Base-by-base conservation (phyloP, 2,797 vertebrate genomes). In the Falco concolor region DNA sequence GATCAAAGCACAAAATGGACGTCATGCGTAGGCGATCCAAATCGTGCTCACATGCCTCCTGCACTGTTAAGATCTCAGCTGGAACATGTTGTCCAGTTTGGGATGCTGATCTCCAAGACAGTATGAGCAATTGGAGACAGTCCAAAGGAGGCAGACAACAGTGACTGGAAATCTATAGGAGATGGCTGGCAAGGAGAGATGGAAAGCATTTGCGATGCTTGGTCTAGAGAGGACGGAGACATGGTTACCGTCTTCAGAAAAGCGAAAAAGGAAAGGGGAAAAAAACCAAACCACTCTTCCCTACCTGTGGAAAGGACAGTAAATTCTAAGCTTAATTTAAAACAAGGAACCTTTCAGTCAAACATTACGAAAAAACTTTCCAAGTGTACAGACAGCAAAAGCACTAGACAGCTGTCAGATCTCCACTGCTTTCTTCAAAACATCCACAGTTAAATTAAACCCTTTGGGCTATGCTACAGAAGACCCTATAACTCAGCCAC, bases 151-250 rank as follows among this genome's bases (percentile, higher is more conserved):
- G 68, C 87, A 95, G 90, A 92, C 81, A 87, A 34, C 60, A 68
- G 60, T 70, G 75, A 90, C 81, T 92, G 84, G 81, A 95, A 95
- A 92, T 97, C 92, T 91, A 75, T 77, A 95, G 89, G 84, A 96
- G 61, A 72, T 38, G 38, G 87, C 4, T 89, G 87, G 81, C 86
- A 91, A 85, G 79, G 60, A 91, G 53, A 90, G 45, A 32, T 34
- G 34, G 78, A 84, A 87, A 93, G 64, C 54, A 84, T 63, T 90
- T 84, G 54, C 49, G 74, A 34, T 65, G 77, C 77, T 94, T 28
- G 13, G n/a, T 42, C 63, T 63, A 59, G 53, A 90, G 77, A 88
- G 56, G 38, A 75, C 38, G 72, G 89, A 96, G 78, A 85, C 45
- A 22, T 14, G 34, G 59, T 59, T 84, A 27, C 23, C 68, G 10